A percentile compares a stretch with the other conserved stretches of the same genome.
Evolutionary conservation across 2,113 vertebrate species (phyloP).

Genomic region (Recurvirostra avosetta): DNA sequence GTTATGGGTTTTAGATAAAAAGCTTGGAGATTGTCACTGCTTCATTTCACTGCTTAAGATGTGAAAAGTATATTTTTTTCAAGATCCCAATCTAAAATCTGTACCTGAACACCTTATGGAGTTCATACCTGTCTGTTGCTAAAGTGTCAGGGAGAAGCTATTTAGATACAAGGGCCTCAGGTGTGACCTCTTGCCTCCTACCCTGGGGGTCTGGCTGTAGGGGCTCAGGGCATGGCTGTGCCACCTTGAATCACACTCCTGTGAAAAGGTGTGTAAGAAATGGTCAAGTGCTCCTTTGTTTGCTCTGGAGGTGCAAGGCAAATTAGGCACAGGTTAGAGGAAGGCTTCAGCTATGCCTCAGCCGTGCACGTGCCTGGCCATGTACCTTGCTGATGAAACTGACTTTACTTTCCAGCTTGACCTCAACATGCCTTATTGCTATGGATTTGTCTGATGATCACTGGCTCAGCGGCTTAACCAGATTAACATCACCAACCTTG

Average conservation of each 20-base stretch:
- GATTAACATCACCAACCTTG: background rate
- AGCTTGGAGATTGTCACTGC: background rate
- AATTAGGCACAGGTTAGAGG: background rate
- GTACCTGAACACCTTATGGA: background rate
- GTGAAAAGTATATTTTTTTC: background rate
- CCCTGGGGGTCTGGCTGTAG: background rate
- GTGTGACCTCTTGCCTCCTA: background rate
- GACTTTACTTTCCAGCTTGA: background rate
- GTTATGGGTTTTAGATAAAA: background rate
- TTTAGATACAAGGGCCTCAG: background rate
- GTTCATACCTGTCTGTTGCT: background rate
- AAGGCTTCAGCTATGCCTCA: background rate
- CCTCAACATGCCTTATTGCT: background rate
- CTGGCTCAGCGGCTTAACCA: background rate
- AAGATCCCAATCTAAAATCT: background rate
- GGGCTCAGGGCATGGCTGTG: background rate
- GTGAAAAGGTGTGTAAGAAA: background rate
- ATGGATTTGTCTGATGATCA: background rate
- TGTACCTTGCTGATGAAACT: background rate
- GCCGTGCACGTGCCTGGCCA: background rate
- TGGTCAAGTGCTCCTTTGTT: background rate
- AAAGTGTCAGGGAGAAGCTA: background rate
- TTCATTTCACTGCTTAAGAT: background rate
- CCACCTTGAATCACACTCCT: background rate
- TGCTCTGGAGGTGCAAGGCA: background rate